phyloP scores from a whole-genome alignment of 1,140 invertebrate species.

The Drosophila sp. region DNA sequence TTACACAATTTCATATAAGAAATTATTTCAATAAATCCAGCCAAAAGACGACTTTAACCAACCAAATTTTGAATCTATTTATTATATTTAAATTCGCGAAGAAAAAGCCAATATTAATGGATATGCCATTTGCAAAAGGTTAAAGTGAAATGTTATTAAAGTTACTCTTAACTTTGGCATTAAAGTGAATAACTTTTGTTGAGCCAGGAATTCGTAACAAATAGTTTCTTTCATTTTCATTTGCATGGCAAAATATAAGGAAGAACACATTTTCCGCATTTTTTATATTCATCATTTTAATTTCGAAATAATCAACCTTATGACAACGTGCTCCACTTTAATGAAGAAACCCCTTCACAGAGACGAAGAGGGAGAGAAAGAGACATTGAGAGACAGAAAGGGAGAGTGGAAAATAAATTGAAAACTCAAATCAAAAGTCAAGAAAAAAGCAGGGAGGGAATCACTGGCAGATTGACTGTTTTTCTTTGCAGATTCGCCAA shows the following conservation, averaged over 20 bases:
- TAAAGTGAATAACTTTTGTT: neutral
- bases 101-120: too few species aligned
- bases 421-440: constrained; percentile 14
- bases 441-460: neutral
- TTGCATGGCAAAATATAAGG: neutral
- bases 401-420: constrained; percentile 17
- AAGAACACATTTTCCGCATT: neutral
- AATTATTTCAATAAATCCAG: too few species aligned
- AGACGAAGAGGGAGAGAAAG: too few species aligned
- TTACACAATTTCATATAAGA: too few species aligned
- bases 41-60: too few species aligned
- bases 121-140: neutral
- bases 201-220: neutral
- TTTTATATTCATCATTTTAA: constrained; percentile 12
- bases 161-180: neutral
- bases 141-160: neutral
- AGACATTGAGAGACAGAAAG: constrained; percentile 3
- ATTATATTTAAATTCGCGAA: too few species aligned
- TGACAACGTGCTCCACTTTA: constrained; percentile 2
- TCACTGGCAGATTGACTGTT: constrained; percentile 3
- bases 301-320: constrained; percentile 16
- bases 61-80: too few species aligned
- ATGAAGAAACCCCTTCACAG: too few species aligned
- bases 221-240: neutral
- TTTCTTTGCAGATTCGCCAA: constrained; percentile 9